Conservation (phyloP, 2,113 vertebrate genomes). For the Microcebus murinus region DNA sequence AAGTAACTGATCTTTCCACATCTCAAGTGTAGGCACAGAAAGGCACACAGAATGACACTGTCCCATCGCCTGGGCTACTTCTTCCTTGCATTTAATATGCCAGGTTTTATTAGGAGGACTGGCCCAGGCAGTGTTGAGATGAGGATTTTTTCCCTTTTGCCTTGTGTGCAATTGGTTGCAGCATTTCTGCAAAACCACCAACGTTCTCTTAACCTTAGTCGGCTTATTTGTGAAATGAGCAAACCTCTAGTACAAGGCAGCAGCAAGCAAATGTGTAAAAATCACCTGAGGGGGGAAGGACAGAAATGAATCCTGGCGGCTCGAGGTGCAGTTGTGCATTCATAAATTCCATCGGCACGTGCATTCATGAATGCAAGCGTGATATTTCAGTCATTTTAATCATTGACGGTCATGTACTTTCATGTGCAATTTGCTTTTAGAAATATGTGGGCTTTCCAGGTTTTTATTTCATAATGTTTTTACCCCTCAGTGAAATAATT, state of each 20-base stretch:
- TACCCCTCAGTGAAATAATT: background rate
- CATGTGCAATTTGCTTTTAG: constrained; percentile 29
- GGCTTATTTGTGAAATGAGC: background rate
- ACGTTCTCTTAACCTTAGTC: background rate
- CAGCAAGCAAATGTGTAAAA: background rate
- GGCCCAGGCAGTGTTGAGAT: background rate
- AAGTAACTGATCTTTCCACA: background rate
- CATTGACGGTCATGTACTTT: background rate
- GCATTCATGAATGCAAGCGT: background rate
- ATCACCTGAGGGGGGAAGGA: background rate
- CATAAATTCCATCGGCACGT: background rate
- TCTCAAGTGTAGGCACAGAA: background rate
- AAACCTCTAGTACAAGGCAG: background rate
- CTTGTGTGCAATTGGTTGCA: background rate
- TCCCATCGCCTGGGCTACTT: background rate
- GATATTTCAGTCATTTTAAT: background rate
- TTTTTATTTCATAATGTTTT: constrained; percentile 24
- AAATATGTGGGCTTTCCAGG: background rate
- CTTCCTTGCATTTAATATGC: background rate
- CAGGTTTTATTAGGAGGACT: background rate
- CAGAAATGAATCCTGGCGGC: background rate
- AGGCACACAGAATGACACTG: background rate
- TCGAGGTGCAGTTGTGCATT: background rate
- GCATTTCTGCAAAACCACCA: background rate
- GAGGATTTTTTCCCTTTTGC: background rate